These are phyloP conservation scores for Parazoanthus darwini DNA, from an alignment of 92 coral and sea anemone genomes.

Conservation along the genomic window DNA sequence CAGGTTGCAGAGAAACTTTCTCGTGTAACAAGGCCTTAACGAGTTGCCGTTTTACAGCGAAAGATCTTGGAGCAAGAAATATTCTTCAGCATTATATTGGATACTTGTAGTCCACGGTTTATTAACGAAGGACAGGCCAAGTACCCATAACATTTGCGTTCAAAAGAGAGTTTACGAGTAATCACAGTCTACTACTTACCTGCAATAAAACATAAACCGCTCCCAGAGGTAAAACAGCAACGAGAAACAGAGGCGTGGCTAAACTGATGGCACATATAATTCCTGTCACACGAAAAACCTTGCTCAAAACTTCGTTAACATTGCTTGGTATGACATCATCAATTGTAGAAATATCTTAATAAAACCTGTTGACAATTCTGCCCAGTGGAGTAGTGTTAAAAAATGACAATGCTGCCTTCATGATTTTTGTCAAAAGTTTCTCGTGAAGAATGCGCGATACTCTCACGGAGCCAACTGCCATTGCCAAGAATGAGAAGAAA, in stretches of 20 bases:
- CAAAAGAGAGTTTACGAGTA: background rate
- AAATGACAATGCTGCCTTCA: background rate
- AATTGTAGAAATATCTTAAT: background rate
- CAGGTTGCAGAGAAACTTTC: too few species aligned
- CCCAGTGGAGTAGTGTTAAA: constrained; percentile 1
- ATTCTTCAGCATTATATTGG: too few species aligned
- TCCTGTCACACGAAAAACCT: background rate
- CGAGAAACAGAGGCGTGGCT: background rate
- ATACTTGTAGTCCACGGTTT: too few species aligned
- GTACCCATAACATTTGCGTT: too few species aligned
- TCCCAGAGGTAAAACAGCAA: background rate
- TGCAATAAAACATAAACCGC: background rate
- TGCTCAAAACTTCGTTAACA: background rate
- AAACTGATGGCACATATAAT: constrained; percentile 6
- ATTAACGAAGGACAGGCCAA: too few species aligned
- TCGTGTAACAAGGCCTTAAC: too few species aligned
- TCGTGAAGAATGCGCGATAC: background rate
- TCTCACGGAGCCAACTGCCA: background rate
- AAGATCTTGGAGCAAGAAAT: too few species aligned
- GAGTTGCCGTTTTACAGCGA: too few species aligned
- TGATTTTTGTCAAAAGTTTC: background rate
- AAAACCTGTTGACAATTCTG: background rate
- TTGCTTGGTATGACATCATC: constrained; percentile 4
- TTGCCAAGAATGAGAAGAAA: background rate
- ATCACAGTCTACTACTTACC: background rate